Base-by-base conservation (phyloP, 2,113 vertebrate genomes). In the Brachyhypopomus gauderio region DNA sequence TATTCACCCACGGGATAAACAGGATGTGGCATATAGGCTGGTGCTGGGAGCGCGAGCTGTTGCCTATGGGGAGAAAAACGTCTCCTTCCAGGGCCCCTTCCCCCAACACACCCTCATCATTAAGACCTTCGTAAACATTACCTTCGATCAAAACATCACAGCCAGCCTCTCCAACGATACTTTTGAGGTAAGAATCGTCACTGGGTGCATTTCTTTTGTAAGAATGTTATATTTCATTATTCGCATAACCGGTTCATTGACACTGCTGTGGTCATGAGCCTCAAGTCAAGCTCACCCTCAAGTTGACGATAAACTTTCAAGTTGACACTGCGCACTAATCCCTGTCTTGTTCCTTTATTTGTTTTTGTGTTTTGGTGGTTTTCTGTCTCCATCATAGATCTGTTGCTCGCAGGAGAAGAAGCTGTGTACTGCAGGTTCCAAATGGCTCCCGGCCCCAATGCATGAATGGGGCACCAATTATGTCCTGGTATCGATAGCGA, bases 1-100 rank as follows among this genome's bases (percentile, higher is more conserved):
- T 7, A 90, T 97, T 85, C 96, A 99, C 81, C 96, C 97, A 3
- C 86, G 94, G 20, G 93, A 96, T 89, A 98, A 98, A 84, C 93
- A 94, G 89, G 95, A 92, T 0, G 95, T 98, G 27, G 95, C 95
- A 0, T 90, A 89, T 56, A 90, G 96, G 41, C 87, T 99, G 87
- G 89, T 91, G 4, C 64, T 97, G 72, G 97, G 97, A 0, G 97
- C 97, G 20, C 90, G 91, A 38, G 95, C 95, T 1, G 88, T 98
- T 78, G 96, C 94, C 0, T 98, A 98, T 0, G 90, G 92, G 36
- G 92, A 97, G 75, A 90, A 86, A 17, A 63, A 79, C 0, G 7
- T 97, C 1, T 17, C 82, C 69, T 98, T 96, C 89, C 91, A 92
- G 12, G 97, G 97, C 27, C 97, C 96, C 0, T 95, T 94, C 67